Evolutionary conservation across 2,888 invertebrate genomes (phyloP).

Genomic region (Eilema sororculum): DNA sequence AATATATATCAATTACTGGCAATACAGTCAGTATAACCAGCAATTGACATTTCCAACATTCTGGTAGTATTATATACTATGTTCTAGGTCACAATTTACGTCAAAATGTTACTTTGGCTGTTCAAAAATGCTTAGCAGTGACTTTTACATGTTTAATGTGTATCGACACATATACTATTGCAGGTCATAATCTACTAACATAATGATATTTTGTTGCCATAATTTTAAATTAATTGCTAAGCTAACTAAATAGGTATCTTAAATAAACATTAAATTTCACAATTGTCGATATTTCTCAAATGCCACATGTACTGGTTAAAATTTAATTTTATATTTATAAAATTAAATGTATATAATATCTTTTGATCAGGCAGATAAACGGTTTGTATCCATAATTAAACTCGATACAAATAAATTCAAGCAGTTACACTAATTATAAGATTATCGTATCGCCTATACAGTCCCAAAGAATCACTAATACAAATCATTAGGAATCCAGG

Average conservation of each 20-base stretch:
- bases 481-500: slow-evolving; percentile 37
- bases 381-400: slow-evolving; percentile 30
- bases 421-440: slow-evolving; percentile 37
- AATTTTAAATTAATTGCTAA: slow-evolving; percentile 25
- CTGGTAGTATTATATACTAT: not conserved
- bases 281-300: slow-evolving; percentile 39
- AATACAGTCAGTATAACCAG: not conserved
- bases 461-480: slow-evolving; percentile 44
- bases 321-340: slow-evolving; percentile 31
- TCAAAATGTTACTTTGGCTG: not conserved
- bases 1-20: not conserved
- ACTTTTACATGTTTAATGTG: not conserved
- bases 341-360: slow-evolving; percentile 26
- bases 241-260: slow-evolving; percentile 22
- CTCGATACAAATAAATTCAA: slow-evolving; percentile 38
- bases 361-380: slow-evolving; percentile 37
- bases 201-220: slow-evolving; percentile 25
- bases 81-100: not conserved
- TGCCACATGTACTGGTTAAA: slow-evolving; percentile 35
- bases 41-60: not conserved
- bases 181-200: slow-evolving; percentile 30
- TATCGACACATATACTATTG: slow-evolving; percentile 16
- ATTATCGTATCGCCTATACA: slow-evolving; percentile 44
- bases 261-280: slow-evolving; percentile 35
- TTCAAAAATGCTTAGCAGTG: not conserved